Evolutionary conservation across 2,113 vertebrate genomes (phyloP), one percentile per base, ranked within the genome.

Genomic region (Martes martes): DNA sequence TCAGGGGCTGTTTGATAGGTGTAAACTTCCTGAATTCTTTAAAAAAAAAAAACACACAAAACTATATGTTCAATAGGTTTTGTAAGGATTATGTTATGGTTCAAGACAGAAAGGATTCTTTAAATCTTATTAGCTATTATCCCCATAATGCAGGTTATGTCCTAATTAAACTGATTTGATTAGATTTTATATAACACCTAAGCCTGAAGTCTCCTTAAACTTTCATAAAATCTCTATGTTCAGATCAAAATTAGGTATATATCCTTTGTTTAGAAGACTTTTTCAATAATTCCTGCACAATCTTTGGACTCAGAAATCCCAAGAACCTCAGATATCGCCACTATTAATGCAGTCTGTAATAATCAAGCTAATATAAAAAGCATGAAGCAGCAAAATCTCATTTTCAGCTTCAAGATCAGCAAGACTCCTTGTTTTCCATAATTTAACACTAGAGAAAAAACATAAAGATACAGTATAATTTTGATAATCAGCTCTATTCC

Each of bases 331-430:
- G 55, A 55, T 83, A 76, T 14, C 55, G 21, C 45, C 76, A 80
- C 18, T 87, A 57, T 69, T 50, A 45, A 91, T 47, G 14, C 31
- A 57, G 10, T 85, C 45, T 91, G 57, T n/a, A 91, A 76, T 47
- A 94, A 82, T 47, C 31, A 94, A 97, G 21, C 71, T 93, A 94
- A 87, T 47, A 93, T 79, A 82, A 88, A 95, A 97, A 89, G 26
- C 2, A 9, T 91, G 18, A 93, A 52, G 42, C 28, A 81, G 33
- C 24, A 93, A 80, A 93, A 78, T 71, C 50, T 93, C 28, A 95
- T 42, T 33, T 69, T 92, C 15, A 63, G 45, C 59, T 69, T 94
- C 67, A 52, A 82, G 31, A 92, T 55, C 63, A 91, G 71, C 61
- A 93, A 94, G 90, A 95, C 39, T 93, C 78, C 45, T 79, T 91